phyloP scores from a whole-genome alignment of 2,888 invertebrate genomes.

The Rhagonycha fulva region DNA sequence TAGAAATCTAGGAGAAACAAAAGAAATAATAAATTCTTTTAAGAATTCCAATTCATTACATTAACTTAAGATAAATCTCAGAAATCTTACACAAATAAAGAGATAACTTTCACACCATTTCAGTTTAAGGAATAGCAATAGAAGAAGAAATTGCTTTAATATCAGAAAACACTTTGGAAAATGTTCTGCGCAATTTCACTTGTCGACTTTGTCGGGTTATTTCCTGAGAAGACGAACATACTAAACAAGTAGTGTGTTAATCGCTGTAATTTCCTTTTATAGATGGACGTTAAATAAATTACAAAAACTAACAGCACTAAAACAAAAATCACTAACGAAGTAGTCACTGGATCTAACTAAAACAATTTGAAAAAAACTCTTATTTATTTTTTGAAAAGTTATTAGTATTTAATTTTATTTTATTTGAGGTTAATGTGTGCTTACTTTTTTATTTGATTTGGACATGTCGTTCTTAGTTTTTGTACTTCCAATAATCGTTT shows the following conservation, averaged over 20 bases:
- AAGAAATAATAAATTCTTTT: not conserved
- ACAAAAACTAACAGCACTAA: not conserved
- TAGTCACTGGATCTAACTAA: no score
- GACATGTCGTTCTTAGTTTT: not conserved
- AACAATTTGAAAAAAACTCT: not conserved
- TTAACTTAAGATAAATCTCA: not conserved
- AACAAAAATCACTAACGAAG: not conserved
- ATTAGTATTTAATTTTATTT: no score
- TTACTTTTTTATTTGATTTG: not conserved
- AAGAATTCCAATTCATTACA: not conserved
- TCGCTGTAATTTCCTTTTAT: not conserved
- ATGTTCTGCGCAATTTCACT: not conserved
- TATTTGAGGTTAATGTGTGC: not conserved
- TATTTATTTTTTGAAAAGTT: no score
- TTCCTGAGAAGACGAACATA: not conserved
- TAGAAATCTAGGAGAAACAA: not conserved
- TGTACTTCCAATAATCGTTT: conserved; percentile 14
- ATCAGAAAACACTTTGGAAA: not conserved
- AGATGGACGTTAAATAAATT: not conserved
- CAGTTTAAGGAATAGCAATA: not conserved
- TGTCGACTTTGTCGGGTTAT: not conserved
- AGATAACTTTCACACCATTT: not conserved
- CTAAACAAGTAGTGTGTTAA: not conserved
- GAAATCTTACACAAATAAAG: not conserved
- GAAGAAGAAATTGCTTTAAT: not conserved